phyloP scores from a whole-genome alignment of 2,888 invertebrate species.

The Nemurella pictetii region DNA sequence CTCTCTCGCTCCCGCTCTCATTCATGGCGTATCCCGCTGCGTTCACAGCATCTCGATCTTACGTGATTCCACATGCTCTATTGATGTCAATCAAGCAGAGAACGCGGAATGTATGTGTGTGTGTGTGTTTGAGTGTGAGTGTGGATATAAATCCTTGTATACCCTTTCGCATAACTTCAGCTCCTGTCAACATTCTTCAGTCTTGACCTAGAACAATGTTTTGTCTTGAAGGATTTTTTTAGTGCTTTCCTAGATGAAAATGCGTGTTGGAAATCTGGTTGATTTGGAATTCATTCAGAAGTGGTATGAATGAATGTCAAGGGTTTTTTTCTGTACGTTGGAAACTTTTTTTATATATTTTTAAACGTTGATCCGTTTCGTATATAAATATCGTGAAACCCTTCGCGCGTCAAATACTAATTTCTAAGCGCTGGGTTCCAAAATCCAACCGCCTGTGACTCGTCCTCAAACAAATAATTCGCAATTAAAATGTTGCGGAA shows the following conservation, averaged over 20 bases:
- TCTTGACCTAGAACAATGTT: slow-evolving; percentile 16
- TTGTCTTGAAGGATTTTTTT: neutral
- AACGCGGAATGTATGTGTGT: neutral
- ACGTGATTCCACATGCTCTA: neutral
- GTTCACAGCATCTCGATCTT: neutral
- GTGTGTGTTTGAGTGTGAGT: no score
- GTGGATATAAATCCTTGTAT: neutral
- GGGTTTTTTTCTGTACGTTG: neutral
- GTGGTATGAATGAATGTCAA: neutral
- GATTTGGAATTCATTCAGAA: neutral
- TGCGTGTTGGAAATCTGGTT: neutral
- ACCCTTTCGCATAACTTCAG: slow-evolving; percentile 6
- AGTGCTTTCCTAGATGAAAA: neutral
- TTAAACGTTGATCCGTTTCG: neutral
- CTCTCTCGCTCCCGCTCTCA: neutral
- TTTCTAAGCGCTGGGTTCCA: no score
- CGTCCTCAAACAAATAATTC: neutral
- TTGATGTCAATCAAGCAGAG: slow-evolving; percentile 2
- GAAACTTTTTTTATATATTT: neutral
- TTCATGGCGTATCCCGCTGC: neutral
- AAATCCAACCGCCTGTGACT: neutral
- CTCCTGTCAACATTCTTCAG: neutral
- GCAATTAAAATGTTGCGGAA: neutral
- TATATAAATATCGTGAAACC: neutral
- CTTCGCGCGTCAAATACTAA: no score